Conservation (phyloP, 2,888 invertebrate genomes). For the Leptogaster cylindrica region DNA sequence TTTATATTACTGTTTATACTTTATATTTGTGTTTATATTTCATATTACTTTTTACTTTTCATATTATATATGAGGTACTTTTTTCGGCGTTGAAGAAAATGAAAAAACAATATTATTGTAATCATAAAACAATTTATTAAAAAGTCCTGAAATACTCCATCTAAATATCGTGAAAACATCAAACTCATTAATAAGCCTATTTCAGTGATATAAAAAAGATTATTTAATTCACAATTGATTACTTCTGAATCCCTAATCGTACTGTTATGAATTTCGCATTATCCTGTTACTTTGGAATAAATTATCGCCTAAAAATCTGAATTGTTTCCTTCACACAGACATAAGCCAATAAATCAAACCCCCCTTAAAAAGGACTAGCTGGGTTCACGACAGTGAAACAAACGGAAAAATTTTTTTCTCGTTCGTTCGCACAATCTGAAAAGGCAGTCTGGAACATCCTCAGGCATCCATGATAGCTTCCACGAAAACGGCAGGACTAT, state of each 20-base stretch:
- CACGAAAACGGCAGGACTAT: conserved; percentile 15
- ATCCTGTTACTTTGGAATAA: conserved; percentile 41
- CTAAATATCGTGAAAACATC: neutral
- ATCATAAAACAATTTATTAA: neutral
- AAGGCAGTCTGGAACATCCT: conserved; percentile 25
- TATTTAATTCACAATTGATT: conserved; percentile 26
- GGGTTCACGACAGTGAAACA: conserved; percentile 17
- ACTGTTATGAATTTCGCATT: conserved; percentile 39
- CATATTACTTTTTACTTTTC: too few relatives aligned
- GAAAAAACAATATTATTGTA: neutral
- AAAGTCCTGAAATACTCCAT: neutral
- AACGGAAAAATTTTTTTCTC: conserved; percentile 11
- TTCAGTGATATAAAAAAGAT: conserved; percentile 25
- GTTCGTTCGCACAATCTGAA: conserved; percentile 6
- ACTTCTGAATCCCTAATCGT: conserved; percentile 24
- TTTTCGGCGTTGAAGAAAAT: too few relatives aligned
- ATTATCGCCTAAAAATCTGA: conserved; percentile 34
- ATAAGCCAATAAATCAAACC: conserved; percentile 35
- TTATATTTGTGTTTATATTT: too few relatives aligned
- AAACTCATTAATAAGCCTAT: neutral
- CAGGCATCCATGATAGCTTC: neutral
- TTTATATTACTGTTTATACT: too few relatives aligned
- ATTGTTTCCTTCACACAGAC: conserved; percentile 33
- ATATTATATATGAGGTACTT: too few relatives aligned
- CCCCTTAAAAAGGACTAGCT: neutral